Base-by-base conservation (phyloP, 92 coral and sea anemone species). In the Epizoanthus scotinus region DNA sequence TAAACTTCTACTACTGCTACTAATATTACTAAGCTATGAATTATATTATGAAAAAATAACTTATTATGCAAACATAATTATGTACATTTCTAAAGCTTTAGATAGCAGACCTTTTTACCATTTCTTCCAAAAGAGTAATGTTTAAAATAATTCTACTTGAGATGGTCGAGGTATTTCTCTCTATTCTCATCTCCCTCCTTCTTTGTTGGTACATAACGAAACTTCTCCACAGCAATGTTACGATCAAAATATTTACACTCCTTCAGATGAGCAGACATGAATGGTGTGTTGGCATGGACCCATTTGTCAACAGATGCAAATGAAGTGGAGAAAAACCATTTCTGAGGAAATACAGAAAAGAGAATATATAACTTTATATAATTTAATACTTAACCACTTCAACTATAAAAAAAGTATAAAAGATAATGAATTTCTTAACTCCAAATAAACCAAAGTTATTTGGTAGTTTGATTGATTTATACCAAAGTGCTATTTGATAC, bases 251-350 rank as follows among this genome's bases (percentile, higher is more conserved):
- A 93, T 50, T 86, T 83, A 34, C 99, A 95, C 74, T 95, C 78
- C 75, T 95, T 92, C 72, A 95, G 49, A 82, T 95, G 99, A 4
- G 95, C 87, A 40, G 94, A 85, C 94, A 95, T 91, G 84, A 87
- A 87, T 5, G 99, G 98, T 8, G 86, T 82, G 53, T 89, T 54
- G 26, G 99, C 83, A 64, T 91, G 95, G 0, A 93, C 95, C 99
- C 99, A 95, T 52, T 83, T 72, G 24, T 89, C 75, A 18, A 95
- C 94, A 20, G 94, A 71, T 3, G 92, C 70, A 58, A 93, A 95
- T 0, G 99, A 90, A 20, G 93, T 78, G 25, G 99, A 91, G 85
- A 93, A 95, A 61, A 83, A 89, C 99, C 99, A 95, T 84, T 84
- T 89, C 99, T 95, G 91, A 13, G 85, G 87, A 40, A n/a, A 8